Conservation (phyloP, 2,113 vertebrate species). For the Stigmatopora nigra region DNA sequence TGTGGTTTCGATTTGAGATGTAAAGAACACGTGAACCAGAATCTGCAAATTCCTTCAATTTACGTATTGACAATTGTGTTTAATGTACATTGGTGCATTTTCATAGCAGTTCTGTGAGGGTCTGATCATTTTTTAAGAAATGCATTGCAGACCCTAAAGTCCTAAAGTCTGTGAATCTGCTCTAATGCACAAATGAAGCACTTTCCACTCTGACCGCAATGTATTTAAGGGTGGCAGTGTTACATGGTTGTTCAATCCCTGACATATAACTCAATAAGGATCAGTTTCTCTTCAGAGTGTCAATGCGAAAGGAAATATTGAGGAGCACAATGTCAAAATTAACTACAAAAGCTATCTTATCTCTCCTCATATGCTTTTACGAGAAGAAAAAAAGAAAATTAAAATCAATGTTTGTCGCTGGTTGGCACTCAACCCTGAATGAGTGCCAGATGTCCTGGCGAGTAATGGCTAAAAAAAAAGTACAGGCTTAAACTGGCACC, state of each 20-base stretch:
- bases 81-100: background rate
- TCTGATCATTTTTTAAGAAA: background rate
- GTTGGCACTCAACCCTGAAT: slow-evolving; percentile 58
- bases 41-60: too few relatives aligned
- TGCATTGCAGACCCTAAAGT: background rate
- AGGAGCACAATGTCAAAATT: slow-evolving; percentile 40
- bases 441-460: slow-evolving; percentile 65
- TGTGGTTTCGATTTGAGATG: background rate
- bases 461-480: slow-evolving; percentile 22
- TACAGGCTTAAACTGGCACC: slow-evolving; percentile 57
- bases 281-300: slow-evolving; percentile 45
- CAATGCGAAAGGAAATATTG: slow-evolving; percentile 45
- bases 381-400: slow-evolving; percentile 35
- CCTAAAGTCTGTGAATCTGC: slow-evolving; percentile 16
- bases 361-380: slow-evolving; percentile 50
- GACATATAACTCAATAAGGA: slow-evolving; percentile 66
- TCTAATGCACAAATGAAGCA: slow-evolving; percentile 63
- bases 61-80: background rate
- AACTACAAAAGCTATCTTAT: slow-evolving; percentile 55
- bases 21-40: too few relatives aligned
- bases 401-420: slow-evolving; percentile 48
- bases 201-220: slow-evolving; percentile 54
- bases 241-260: slow-evolving; percentile 46
- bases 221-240: slow-evolving; percentile 56
- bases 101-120: background rate